Base-by-base conservation (phyloP, 2,113 vertebrate genomes). In the Philantomba maxwellii region DNA sequence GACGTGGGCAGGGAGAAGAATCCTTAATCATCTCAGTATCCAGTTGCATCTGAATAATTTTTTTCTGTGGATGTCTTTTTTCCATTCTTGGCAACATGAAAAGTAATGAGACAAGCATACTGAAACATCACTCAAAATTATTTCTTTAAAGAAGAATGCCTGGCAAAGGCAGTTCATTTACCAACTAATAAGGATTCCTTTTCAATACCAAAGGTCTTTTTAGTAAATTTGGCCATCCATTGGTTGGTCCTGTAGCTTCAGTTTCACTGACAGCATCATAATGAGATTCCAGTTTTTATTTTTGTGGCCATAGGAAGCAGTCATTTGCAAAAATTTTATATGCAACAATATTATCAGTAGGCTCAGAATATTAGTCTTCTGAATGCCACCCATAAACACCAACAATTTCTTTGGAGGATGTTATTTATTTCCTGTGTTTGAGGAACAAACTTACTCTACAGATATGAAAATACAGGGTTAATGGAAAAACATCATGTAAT, bases 81-180 rank as follows among this genome's bases (percentile, higher is more conserved):
- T 91, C 51, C 47, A 87, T 95, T 93, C 28, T 49, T 89, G 94
- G 51, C 8, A n/a, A 87, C 47, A 57, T 94, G 78, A 96, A 91
- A 73, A 91, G 39, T 53, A 64, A 91, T 78, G 19, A 94, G 17
- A 33, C 30, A 96, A 78, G 77, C 82, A 66, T 47, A 96, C n/a
- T 57, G 9, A 97, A 91, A 88, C 14, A 1, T 60, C 78, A 89
- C 15, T 70, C 43, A 62, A 73, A 25, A 64, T 66, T 62, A 81
- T 96, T 85, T 62, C 16, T 62, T 90, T n/a, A 91, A 82, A 57
- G 33, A 96, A 85, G 16, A 91, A 45, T 87, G 58, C 92, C 60
- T 94, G 93, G 26, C 28, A 95, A 93, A 92, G n/a, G 17, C 53
- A 70, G 2, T 62, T 93, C 83, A 6, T 87, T 89, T 89, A 30